Base-by-base conservation (phyloP, 2,888 invertebrate species). In the Neoitamus cyanurus region DNA sequence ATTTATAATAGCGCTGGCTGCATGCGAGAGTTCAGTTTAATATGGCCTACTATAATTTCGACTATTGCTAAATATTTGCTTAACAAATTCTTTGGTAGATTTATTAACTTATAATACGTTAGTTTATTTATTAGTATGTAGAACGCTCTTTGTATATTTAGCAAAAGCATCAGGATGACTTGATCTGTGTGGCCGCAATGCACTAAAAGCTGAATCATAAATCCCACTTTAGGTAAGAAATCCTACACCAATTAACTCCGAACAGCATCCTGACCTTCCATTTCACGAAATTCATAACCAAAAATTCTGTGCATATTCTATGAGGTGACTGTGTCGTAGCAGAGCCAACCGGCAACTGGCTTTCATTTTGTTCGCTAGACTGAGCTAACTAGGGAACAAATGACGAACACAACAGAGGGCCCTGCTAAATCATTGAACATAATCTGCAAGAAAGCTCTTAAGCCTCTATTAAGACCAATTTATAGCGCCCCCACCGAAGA, bases 381-480 rank as follows among this genome's bases (percentile, higher is more conserved):
- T 58, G 58, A 58, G 25, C 15, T 9, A 58, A 58, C 15, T 58
- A 9, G 25, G 25, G 58, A 58, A 58, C 58, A 58, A 58, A 58
- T 58, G 58, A 58, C 58, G 58, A 58, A 58, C 25, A 58, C 20
- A 58, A 58, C 58, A 58, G 20, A 58, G 58, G 25, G 25, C 58
- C 58, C 58, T 70, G 70, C 70, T 70, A 70, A 70, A 70, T 70
- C 70, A 70, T 70, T 70, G 70, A 70, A 70, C 30, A 31, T 34
- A 70, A 31, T 70, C 70, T 70, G 70, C 70, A 70, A 70, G 34
- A 70, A 70, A 30, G 31, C 70, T 34, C 30, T 70, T 34, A 30
- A 31, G 70, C 25, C 70, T 70, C 70, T 70, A 70, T 70, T 70
- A 70, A 70, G 70, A 70, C 70, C 70, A 70, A 70, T 70, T 70